Percentiles rank a stretch among this genome's conserved stretches.
Evolutionary conservation across 2,113 vertebrate species (phyloP).

Genomic region (Takifugu bimaculatus): DNA sequence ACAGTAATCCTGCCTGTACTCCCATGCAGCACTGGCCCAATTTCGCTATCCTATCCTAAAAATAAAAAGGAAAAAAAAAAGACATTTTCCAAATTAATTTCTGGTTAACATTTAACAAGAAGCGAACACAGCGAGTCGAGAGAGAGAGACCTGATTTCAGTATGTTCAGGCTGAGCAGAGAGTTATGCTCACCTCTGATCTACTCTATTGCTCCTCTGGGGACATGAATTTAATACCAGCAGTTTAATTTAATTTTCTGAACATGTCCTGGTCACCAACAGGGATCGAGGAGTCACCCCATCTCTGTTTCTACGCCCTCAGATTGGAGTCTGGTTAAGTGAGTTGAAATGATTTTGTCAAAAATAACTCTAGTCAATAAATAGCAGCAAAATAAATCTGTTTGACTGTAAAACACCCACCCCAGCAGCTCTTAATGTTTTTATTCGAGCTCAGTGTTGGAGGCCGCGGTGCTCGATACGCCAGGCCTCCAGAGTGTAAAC

Average conservation of each 20-base stretch:
- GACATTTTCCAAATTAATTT: too few species aligned
- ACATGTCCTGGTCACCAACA: conserved; percentile 30
- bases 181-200: conserved; percentile 11
- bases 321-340: neutral
- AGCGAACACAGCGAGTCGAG: neutral
- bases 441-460: conserved; percentile 28
- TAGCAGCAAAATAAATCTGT: too few species aligned
- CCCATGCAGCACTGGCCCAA: conserved; percentile 27
- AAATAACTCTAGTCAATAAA: neutral
- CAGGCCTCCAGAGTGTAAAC: conserved; percentile 56
- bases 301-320: neutral
- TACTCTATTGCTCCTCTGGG: conserved; percentile 21
- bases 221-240: conserved; percentile 33
- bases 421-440: conserved; percentile 27
- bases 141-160: conserved; percentile 1
- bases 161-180: neutral
- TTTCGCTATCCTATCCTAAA: too few species aligned
- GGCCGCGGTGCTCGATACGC: conserved; percentile 42
- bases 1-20: conserved; percentile 23
- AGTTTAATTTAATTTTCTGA: conserved; percentile 54
- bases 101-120: too few species aligned
- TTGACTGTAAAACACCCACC: neutral
- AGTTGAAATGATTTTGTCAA: neutral
- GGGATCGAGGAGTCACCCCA: conserved; percentile 1
- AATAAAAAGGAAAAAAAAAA: too few species aligned